Conservation (phyloP, 2,113 vertebrate species). For the Rhagologus leucostigma region DNA sequence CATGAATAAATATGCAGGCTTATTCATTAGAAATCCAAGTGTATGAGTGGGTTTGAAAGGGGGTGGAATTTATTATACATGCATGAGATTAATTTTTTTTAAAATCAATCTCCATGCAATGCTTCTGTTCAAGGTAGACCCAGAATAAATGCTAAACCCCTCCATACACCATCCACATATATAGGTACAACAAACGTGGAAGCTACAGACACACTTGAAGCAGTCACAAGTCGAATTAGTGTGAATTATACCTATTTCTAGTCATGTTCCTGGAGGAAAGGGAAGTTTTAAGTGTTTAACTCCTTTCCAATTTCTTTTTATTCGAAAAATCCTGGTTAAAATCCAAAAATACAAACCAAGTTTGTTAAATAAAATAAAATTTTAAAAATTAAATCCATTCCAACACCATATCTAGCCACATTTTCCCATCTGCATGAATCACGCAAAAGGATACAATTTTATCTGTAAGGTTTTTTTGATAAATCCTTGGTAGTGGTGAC, state of each 20-base stretch:
- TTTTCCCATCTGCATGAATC: background rate
- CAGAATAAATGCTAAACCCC: background rate
- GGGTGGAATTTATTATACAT: conserved; percentile 56
- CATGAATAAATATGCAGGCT: conserved; percentile 55
- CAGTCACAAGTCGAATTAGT: background rate
- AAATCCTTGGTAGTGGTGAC: background rate
- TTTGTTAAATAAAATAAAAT: background rate
- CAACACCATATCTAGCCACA: background rate
- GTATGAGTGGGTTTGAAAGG: conserved; percentile 52
- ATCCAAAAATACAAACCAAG: background rate
- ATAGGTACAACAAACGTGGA: background rate
- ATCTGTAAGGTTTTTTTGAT: background rate
- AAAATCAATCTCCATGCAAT: background rate
- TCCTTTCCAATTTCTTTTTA: background rate
- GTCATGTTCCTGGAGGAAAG: background rate
- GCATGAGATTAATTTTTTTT: background rate
- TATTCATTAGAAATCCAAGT: conserved; percentile 51
- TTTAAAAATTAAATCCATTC: background rate
- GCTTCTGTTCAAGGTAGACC: background rate
- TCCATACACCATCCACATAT: background rate
- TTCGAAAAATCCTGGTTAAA: background rate
- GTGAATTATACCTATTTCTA: background rate
- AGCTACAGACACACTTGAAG: background rate
- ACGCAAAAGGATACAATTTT: background rate
- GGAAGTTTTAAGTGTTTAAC: background rate